These are phyloP conservation scores for Capreolus pygargus DNA, from an alignment of 2,113 vertebrate genomes.

Conservation along the genomic window DNA sequence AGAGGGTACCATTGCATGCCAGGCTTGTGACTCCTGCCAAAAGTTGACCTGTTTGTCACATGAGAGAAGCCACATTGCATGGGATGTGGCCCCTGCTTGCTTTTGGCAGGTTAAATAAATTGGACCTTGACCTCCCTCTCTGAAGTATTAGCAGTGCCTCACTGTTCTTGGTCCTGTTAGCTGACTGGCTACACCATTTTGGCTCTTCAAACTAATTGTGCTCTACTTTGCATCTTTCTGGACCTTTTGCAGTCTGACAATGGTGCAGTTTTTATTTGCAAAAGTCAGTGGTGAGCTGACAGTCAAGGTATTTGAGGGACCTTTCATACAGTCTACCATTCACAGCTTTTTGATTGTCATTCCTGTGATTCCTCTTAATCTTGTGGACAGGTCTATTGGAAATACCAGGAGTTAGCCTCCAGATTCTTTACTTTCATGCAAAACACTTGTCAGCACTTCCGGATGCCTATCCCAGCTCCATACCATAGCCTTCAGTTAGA, in stretches of 20 bases:
- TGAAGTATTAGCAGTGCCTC: not conserved
- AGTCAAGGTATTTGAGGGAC: not conserved
- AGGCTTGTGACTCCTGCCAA: not conserved
- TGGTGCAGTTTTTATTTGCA: not conserved
- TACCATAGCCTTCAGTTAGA: not conserved
- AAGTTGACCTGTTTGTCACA: constrained; percentile 16
- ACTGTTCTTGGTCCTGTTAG: not conserved
- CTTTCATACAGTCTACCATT: not conserved
- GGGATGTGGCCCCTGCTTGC: not conserved
- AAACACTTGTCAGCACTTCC: not conserved
- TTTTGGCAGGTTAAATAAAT: not conserved
- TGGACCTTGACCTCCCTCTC: not conserved
- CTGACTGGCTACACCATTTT: not conserved
- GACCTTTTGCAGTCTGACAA: not conserved
- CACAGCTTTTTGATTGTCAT: not conserved
- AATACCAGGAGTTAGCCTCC: not conserved
- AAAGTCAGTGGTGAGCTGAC: not conserved
- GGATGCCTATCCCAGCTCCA: not conserved
- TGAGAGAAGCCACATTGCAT: not conserved
- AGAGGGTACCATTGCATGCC: not conserved
- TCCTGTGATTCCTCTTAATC: not conserved
- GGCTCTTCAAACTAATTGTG: not conserved
- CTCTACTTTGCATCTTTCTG: constrained; percentile 17
- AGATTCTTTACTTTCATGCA: not conserved
- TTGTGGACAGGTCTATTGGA: not conserved